Percentiles rank a stretch among this genome's conserved stretches.
phyloP scores from a whole-genome alignment of 2,797 vertebrate species.

The Potorous gilbertii region DNA sequence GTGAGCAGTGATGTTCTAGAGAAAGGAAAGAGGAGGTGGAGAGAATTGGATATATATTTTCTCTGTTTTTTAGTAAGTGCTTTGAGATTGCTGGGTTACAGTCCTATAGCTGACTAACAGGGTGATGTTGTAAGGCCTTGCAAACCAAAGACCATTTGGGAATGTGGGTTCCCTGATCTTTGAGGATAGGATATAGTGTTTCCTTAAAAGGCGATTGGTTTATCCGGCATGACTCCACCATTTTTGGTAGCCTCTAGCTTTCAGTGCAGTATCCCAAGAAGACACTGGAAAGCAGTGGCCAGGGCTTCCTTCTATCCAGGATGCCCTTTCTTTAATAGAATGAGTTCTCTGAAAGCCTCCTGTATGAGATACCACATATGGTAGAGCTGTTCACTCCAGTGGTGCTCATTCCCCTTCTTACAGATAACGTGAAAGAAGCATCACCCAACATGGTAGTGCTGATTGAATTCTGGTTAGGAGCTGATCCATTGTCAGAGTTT shows the following conservation, averaged over 20 bases:
- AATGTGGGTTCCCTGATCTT: not conserved
- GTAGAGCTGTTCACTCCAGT: conserved; percentile 40
- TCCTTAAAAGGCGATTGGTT: not conserved
- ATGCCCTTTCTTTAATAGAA: conserved; percentile 39
- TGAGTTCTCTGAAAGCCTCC: conserved; percentile 36
- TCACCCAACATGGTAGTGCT: not conserved
- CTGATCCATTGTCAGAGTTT: not conserved
- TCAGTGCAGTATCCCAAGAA: not conserved
- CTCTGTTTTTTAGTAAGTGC: conserved; percentile 64
- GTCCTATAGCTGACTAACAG: conserved; percentile 32
- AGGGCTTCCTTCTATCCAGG: not conserved
- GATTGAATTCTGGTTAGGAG: not conserved
- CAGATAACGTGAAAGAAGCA: not conserved
- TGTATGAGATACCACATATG: conserved; percentile 66
- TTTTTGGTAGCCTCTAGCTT: not conserved
- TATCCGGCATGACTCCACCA: not conserved
- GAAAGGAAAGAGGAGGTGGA: conserved; percentile 13
- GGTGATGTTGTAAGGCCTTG: conserved; percentile 60
- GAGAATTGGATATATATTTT: conserved; percentile 44
- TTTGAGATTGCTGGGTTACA: conserved; percentile 58
- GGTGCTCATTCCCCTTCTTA: not conserved
- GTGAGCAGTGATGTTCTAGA: not conserved
- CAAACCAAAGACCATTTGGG: conserved; percentile 64
- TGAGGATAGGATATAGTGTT: not conserved
- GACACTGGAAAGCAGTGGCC: not conserved